Evolutionary conservation across 2,888 invertebrate species (phyloP), one percentile per base, ranked within the genome.

Genomic region (Empis livida): DNA sequence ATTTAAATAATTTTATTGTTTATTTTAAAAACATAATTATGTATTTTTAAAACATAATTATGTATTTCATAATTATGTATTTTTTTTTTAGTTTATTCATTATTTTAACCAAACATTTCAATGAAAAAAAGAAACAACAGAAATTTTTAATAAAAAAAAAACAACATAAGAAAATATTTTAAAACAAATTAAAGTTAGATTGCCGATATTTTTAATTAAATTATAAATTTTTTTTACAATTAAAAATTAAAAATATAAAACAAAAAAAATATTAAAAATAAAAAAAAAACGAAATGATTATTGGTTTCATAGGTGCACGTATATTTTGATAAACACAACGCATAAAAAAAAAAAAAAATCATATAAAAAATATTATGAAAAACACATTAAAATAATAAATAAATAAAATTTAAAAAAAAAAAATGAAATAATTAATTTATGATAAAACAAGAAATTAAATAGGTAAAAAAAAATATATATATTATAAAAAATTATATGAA

Each of bases 271-370:
- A 44, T 51, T 44, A 48, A 47, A 39, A 13, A 10, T 39, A 46
- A 52, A 50, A 8, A 49, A 49, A 47, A 53, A 58, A 58, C 57
- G 59, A 59, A 59, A 61, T 58, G 60, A 59, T 67, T 68, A 67
- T 68, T 68, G 67, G 67, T 67, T 67, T 67, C 67, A 67, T 67
- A 66, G 67, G 63, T 41, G 66, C 66, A 67, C 66, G 67, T 67
- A 68, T 64, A 61, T 64, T 65, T 65, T 62, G 39, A 39, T 39
- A 39, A 39, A 39, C 39, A 39, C 39, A 39, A 39, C 39, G 39
- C 39, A 39, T 27, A 45, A 47, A 40, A 23, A 16, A 48, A 48
- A 45, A 40, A 23, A 15, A 48, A 48, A 44, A 16, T 44, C 46
- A 50, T 44, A 43, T 43, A 41, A 47, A 51, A 46, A 41, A 41